phyloP scores from a whole-genome alignment of 2,888 invertebrate genomes.

The Tenthredo distinguenda region DNA sequence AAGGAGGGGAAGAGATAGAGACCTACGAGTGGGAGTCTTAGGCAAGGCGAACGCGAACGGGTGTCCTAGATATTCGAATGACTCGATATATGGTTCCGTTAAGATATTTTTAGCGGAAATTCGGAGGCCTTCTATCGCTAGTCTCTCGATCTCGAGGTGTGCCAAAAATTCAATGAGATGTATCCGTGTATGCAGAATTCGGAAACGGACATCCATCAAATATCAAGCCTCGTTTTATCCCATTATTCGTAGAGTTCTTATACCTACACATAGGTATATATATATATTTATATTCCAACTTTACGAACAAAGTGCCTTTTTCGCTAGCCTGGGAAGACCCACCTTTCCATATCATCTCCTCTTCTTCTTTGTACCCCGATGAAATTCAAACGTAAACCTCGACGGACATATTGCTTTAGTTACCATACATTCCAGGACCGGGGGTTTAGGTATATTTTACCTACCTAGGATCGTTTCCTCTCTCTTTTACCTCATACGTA shows the following conservation, averaged over 20 bases:
- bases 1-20: neutral
- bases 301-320: conserved; percentile 4
- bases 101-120: conserved; percentile 17
- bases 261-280: neutral
- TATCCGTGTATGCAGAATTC: neutral
- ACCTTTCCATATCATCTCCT: neutral
- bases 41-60: conserved; percentile 4
- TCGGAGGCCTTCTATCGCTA: neutral
- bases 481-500: neutral
- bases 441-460: neutral
- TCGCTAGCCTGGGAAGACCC: neutral
- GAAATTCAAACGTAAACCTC: conserved; percentile 26
- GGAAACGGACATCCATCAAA: conserved; percentile 33
- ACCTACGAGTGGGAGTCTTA: neutral
- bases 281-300: neutral
- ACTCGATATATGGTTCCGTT: conserved; percentile 45
- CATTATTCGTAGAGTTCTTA: neutral
- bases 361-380: conserved; percentile 12
- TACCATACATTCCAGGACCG: conserved; percentile 67
- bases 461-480: neutral
- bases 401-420: conserved; percentile 70
- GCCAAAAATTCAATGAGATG: neutral
- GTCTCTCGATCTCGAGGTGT: neutral
- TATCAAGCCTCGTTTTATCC: conserved; percentile 5
- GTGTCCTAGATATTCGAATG: conserved; percentile 51